Conservation (phyloP, 2,888 invertebrate genomes). For the Diabrotica balteata region DNA sequence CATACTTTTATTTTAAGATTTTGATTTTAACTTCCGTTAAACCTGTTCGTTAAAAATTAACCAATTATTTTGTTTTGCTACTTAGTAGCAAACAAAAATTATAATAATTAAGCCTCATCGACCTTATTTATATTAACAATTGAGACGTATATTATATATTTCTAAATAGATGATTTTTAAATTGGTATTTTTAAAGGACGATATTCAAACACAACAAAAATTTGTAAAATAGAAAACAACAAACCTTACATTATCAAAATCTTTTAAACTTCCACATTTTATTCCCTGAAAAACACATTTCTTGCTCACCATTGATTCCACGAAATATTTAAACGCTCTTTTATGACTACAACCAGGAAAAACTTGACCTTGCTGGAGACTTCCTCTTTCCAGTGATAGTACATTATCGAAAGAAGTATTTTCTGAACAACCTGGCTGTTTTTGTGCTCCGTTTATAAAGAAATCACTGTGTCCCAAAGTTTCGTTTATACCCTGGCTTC, state of each 20-base stretch:
- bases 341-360: conserved; percentile 60
- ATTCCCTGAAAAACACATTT: conserved; percentile 58
- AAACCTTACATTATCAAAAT: conserved; percentile 49
- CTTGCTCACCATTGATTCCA: conserved; percentile 53
- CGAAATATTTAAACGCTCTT: conserved; percentile 59
- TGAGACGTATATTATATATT: no score
- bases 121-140: no score
- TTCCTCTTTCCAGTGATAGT: conserved; percentile 48
- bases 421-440: conserved; percentile 57
- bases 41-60: no score
- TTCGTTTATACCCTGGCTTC: conserved; percentile 56
- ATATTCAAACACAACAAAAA: no score
- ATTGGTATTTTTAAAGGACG: no score
- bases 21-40: no score
- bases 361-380: conserved; percentile 52
- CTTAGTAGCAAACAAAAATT: no score
- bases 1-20: no score
- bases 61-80: no score
- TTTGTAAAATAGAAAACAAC: neutral
- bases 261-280: conserved; percentile 50
- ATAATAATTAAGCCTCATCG: no score
- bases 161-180: no score
- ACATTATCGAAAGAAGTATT: conserved; percentile 46
- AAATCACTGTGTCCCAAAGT: conserved; percentile 59
- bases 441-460: conserved; percentile 55